Percentiles rank a stretch among this genome's conserved stretches.
These are phyloP conservation scores for Paracanthobrama guichenoti DNA, from an alignment of 2,113 vertebrate species.

Conservation along the genomic window DNA sequence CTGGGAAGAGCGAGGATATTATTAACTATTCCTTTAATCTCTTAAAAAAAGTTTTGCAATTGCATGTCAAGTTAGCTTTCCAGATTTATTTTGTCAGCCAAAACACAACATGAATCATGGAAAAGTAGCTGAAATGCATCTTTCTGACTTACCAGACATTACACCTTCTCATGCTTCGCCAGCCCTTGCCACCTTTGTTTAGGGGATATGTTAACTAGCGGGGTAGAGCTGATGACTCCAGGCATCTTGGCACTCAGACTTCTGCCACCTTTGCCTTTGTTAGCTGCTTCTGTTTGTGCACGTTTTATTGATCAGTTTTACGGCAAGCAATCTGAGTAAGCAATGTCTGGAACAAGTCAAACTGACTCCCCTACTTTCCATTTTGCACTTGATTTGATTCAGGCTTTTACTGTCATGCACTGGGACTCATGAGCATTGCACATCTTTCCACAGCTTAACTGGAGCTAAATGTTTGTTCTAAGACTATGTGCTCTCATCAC, in stretches of 20 bases:
- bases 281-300: constrained; percentile 14
- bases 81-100: constrained; percentile 6
- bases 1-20: too few species aligned
- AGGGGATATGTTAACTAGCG: neutral
- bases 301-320: constrained; percentile 39
- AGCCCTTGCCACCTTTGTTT: neutral
- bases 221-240: neutral
- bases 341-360: constrained; percentile 1
- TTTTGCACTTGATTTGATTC: neutral
- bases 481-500: neutral
- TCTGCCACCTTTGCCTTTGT: constrained; percentile 37
- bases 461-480: neutral
- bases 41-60: neutral
- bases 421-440: neutral
- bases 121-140: neutral
- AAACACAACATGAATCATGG: neutral
- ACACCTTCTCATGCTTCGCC: neutral
- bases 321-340: neutral
- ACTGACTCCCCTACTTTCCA: neutral
- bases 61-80: neutral
- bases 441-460: neutral
- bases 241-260: neutral
- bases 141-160: constrained; percentile 3
- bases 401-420: neutral
- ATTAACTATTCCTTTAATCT: neutral